Evolutionary conservation across 2,113 vertebrate genomes (phyloP), one percentile per base, ranked within the genome.

Genomic region (Mus musculus): DNA sequence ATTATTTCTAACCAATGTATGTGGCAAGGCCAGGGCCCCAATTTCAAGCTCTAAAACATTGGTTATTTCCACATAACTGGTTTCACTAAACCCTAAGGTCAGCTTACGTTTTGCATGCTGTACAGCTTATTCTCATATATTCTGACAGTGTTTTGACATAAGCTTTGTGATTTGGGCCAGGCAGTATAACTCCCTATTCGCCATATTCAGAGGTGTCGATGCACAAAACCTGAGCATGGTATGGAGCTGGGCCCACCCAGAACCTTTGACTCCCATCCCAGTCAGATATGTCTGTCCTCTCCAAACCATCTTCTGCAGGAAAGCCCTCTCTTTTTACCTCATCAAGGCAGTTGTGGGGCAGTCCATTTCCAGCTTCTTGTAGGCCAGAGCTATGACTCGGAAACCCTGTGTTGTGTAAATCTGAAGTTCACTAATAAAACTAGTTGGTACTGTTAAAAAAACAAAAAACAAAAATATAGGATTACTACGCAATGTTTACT

Each of bases 311-410:
- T 33, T 49, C 16, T 86, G 77, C 89, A 71, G 28, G 17, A 76
- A 87, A 52, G 76, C 8, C 10, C 16, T 63, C 59, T n/a, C 61
- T 19, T n/a, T 91, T 98, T 97, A 99, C 99, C 99, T 98, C 0
- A 59, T 97, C 65, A 98, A 96, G 81, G 94, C 67, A 71, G 97
- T 46, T 16, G 80, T 19, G 0, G 67, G 92, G 39, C 93, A 96
- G 42, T 96, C 95, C 33, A 12, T 36, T 65, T 95, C 98, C 69
- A 99, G 92, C 73, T 96, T 75, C 88, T 98, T 99, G 89, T 97
- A 98, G 28, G 99, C 99, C 96, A 99, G 95, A 0, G 98, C 99
- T 5, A 99, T 98, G 95, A 99, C 99, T 19, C 99, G 97, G 93
- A 99, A 99, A 56, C 99, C 99, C 93, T 98, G 98, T 0, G 97